Evolutionary conservation across 2,797 vertebrate species (phyloP), one percentile per base, ranked within the genome.

Genomic region (Diplodus puntazzo): DNA sequence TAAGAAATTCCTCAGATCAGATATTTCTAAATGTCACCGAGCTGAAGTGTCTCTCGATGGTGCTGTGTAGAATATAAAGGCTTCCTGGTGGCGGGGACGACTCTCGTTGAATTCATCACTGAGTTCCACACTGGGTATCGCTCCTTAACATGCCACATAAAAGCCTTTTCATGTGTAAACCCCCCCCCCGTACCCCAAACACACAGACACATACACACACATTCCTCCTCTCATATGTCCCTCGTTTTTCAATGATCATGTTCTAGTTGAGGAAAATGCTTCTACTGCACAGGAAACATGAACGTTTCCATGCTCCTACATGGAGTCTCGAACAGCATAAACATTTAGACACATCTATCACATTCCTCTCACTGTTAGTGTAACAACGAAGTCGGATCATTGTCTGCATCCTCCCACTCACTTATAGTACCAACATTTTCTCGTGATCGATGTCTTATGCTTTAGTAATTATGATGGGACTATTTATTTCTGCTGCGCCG

Each of bases 21-120:
- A 95, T 94, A 93, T 92, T 91, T 91, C 85, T 91, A 94, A 94
- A 95, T 94, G 93, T 94, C 93, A 95, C 85, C 27, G 57, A 89
- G 83, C 89, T 88, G 80, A 87, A 91, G 82, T 74, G 86, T 80
- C 82, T 90, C 77, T 67, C 43, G 60, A 68, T 48, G 50, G 81
- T 62, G 85, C 69, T 69, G 81, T 34, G 69, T 69, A 74, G 87
- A 90, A 89, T 90, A 90, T 77, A 88, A 90, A 92, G 65, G 72
- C 59, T 34, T 81, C 69, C 75, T 61, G 57, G 55, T 53, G 67
- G 52, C 3, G 10, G 61, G 69, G 46, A 79, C 6, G n/a, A 43
- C 53, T 70, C 75, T 66, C 53, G 12, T 45, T 55, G 66, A 53
- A 76, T 73, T 68, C 49, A 48, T 43, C 11, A 8, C 25, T 50